Percentiles rank a stretch among this genome's conserved stretches.
phyloP scores from a whole-genome alignment of 2,797 vertebrate species.

The Aulostomus chinensis region DNA sequence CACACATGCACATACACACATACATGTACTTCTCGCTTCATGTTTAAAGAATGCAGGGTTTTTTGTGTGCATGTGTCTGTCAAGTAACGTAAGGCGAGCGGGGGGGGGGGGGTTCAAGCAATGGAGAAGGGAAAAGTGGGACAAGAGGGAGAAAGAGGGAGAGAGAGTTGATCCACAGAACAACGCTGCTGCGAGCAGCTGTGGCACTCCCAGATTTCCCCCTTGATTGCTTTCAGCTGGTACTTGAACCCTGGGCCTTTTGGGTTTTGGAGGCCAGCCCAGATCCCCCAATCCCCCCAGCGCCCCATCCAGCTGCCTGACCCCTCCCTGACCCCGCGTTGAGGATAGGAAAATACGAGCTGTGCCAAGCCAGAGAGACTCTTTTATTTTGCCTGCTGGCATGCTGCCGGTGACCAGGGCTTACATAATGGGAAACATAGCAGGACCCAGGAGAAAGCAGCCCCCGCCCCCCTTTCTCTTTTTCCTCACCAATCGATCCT shows the following conservation, averaged over 20 bases:
- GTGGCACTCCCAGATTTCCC: constrained; percentile 95
- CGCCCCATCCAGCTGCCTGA: constrained; percentile 99
- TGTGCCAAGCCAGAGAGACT: constrained; percentile 99
- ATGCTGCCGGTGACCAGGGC: constrained; percentile 99
- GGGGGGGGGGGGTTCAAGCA: constrained; percentile 29
- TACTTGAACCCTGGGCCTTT: constrained; percentile 99
- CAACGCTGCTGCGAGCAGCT: constrained; percentile 90
- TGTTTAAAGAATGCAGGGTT: constrained; percentile 77
- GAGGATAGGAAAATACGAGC: constrained; percentile 99
- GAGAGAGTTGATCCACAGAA: constrained; percentile 77
- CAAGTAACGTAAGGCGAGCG: constrained; percentile 41
- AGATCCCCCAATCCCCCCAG: constrained; percentile 99
- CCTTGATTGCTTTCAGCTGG: constrained; percentile 99
- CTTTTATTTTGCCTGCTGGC: constrained; percentile 99
- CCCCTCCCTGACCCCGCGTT: constrained; percentile 98
- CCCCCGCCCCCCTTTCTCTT: constrained; percentile 70
- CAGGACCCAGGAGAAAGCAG: constrained; percentile 96
- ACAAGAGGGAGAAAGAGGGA: constrained; percentile 63
- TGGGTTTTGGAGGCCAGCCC: constrained; percentile 99
- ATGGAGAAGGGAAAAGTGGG: constrained; percentile 59
- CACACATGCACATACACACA: constrained; percentile 42
- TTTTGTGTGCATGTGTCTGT: constrained; percentile 46
- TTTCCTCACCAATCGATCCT: constrained; percentile 79
- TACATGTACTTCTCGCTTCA: constrained; percentile 70
- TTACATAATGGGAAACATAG: constrained; percentile 99